phyloP scores from a whole-genome alignment of 1,140 invertebrate genomes.

The Papilio aristodemus region DNA sequence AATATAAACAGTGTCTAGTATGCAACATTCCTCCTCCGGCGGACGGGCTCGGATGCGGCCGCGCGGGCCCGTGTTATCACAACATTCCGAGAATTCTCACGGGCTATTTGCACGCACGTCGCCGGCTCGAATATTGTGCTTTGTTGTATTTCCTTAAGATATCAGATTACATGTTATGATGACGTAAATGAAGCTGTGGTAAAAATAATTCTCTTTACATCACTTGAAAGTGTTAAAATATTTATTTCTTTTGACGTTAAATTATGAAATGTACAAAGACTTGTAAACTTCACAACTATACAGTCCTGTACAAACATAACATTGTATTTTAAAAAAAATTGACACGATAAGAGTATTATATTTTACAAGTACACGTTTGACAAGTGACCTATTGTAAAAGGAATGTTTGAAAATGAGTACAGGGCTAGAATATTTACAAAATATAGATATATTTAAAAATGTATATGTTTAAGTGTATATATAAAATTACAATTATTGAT shows the following conservation, averaged over 20 bases:
- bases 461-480: no score
- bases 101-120: conserved; percentile 28
- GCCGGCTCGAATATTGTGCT: neutral
- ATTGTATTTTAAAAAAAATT: no score
- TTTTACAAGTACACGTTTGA: neutral
- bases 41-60: neutral
- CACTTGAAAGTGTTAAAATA: no score
- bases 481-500: no score
- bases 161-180: conserved; percentile 15
- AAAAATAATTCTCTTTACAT: no score
- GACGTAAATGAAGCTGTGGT: neutral
- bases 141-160: conserved; percentile 8
- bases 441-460: no score
- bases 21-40: conserved; percentile 21
- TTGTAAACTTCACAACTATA: no score
- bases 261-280: no score
- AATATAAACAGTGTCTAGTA: conserved; percentile 11
- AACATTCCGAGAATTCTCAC: conserved; percentile 57
- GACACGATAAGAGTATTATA: neutral
- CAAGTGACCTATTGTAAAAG: conserved; percentile 4
- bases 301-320: no score
- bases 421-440: no score
- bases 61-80: conserved; percentile 48
- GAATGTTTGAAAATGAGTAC: conserved; percentile 4
- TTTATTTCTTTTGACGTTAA: no score